A percentile compares a stretch with the other conserved stretches of the same genome.
Conservation (phyloP, 2,888 invertebrate species). For the Conchocele bisecta region DNA sequence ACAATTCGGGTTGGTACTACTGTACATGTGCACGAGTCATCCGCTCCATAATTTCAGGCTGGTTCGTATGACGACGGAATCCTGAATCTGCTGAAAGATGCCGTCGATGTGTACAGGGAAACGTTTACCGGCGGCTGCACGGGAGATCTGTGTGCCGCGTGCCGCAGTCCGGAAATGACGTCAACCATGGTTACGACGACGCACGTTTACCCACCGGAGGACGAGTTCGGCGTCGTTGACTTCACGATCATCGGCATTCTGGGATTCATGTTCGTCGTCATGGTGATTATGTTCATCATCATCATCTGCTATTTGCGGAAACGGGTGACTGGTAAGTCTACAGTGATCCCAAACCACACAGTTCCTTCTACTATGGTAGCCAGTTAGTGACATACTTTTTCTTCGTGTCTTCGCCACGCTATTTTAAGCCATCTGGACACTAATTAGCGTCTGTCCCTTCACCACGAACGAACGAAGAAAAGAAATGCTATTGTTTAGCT, state of each 20-base stretch:
- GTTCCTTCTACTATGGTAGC: neutral
- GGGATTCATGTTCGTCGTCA: constrained; percentile 51
- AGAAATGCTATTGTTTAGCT: no score
- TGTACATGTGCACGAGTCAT: no score
- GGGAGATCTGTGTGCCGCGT: constrained; percentile 41
- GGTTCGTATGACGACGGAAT: constrained; percentile 48
- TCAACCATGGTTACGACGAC: constrained; percentile 18
- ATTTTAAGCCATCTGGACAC: no score
- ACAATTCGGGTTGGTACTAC: no score
- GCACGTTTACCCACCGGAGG: constrained; percentile 9
- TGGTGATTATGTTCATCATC: constrained; percentile 46
- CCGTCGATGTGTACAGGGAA: constrained; percentile 31
- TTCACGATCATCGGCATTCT: constrained; percentile 58
- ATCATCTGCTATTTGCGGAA: constrained; percentile 53
- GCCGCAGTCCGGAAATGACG: constrained; percentile 13
- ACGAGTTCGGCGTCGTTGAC: constrained; percentile 48
- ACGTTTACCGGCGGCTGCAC: constrained; percentile 40
- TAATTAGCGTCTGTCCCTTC: no score
- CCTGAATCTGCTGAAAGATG: constrained; percentile 14
- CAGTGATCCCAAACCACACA: neutral
- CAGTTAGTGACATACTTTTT: no score
- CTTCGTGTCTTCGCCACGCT: neutral
- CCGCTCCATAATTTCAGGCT: constrained; percentile 53
- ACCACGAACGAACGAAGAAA: no score
- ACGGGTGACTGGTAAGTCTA: constrained; percentile 49